A percentile compares a stretch with the other conserved stretches of the same genome.
Evolutionary conservation across 2,888 invertebrate species (phyloP).

Genomic region (Tinea semifulvella): DNA sequence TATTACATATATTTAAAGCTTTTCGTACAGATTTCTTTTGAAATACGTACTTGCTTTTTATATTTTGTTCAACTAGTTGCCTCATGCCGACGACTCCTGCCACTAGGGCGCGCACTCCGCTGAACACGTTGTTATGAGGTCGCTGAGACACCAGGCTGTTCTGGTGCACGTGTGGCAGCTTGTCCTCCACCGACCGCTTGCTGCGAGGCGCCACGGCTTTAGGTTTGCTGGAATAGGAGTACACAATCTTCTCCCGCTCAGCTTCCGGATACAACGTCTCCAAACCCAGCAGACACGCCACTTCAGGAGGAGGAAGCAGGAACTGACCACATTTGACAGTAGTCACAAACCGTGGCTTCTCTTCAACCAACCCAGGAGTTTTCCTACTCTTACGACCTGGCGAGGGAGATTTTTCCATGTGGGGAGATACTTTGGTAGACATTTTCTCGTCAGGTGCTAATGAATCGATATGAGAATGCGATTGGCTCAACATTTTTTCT

Average conservation of each 20-base stretch:
- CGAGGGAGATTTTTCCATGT: constrained; percentile 31
- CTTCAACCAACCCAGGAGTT: constrained; percentile 26
- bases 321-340: constrained; percentile 84
- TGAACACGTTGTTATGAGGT: constrained; percentile 20
- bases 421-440: constrained; percentile 26
- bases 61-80: constrained; percentile 24
- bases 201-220: constrained; percentile 47
- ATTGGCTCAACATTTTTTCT: constrained; percentile 29
- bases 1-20: too few relatives aligned
- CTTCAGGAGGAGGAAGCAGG: constrained; percentile 78
- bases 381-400: constrained; percentile 25
- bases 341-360: constrained; percentile 76
- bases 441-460: constrained; percentile 24
- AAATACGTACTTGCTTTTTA: constrained; percentile 5
- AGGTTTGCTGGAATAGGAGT: constrained; percentile 74
- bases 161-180: constrained; percentile 20
- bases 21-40: too few relatives aligned
- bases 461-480: constrained; percentile 39
- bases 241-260: constrained; percentile 53
- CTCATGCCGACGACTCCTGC: constrained; percentile 40
- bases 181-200: constrained; percentile 26
- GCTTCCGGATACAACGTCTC: constrained; percentile 42
- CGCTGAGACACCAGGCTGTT: constrained; percentile 17
- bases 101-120: constrained; percentile 38
- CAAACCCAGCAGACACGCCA: constrained; percentile 71